A percentile compares a stretch with the other conserved stretches of the same genome.
phyloP scores from a whole-genome alignment of 1,140 invertebrate species.

The Phenacoccus solenopsis region DNA sequence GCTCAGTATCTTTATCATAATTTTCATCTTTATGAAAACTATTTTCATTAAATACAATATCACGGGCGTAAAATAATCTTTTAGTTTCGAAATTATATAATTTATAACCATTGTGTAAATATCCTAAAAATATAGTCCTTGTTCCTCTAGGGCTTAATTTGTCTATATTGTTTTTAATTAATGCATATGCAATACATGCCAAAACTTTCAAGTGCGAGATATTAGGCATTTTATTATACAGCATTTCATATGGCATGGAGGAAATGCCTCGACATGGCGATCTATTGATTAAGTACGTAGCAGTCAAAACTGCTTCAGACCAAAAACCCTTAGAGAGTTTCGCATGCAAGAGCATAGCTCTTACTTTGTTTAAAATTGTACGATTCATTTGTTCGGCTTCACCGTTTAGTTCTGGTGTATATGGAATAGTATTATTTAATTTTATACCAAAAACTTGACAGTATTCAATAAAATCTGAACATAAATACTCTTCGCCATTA shows the following conservation, averaged over 20 bases:
- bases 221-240: conserved; percentile 24
- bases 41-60: conserved; percentile 9
- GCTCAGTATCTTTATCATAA: too few relatives aligned
- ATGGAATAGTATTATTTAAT: conserved; percentile 27
- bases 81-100: conserved; percentile 17
- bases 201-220: conserved; percentile 29
- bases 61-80: not conserved
- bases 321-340: conserved; percentile 15
- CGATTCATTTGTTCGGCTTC: conserved; percentile 29
- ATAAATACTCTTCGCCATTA: conserved; percentile 26
- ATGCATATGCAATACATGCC: conserved; percentile 26
- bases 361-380: conserved; percentile 20
- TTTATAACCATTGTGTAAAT: conserved; percentile 24
- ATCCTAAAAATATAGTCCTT: conserved; percentile 26
- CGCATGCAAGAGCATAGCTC: conserved; percentile 7
- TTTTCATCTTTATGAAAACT: not conserved
- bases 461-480: conserved; percentile 17
- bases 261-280: conserved; percentile 7
- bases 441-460: conserved; percentile 29
- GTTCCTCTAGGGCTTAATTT: conserved; percentile 30
- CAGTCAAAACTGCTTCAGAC: conserved; percentile 21
- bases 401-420: conserved; percentile 33
- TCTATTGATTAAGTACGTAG: conserved; percentile 22
- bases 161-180: conserved; percentile 23
- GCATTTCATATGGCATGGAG: conserved; percentile 26